phyloP scores from a whole-genome alignment of 2,888 invertebrate genomes.

The Eristalis tenax region DNA sequence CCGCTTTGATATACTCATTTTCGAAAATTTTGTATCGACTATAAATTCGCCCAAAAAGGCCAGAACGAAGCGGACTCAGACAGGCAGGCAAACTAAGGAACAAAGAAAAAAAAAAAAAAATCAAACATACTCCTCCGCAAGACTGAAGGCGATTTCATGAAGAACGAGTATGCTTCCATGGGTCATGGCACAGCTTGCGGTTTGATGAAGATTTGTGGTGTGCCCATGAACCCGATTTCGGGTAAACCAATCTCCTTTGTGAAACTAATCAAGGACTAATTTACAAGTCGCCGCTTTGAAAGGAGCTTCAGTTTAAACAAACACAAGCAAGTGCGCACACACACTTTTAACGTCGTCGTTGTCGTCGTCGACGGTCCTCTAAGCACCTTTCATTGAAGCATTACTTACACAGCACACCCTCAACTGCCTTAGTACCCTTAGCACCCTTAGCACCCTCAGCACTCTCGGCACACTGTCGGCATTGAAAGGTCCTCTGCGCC shows the following conservation, averaged over 20 bases:
- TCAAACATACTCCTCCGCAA: neutral
- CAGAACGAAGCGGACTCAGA: neutral
- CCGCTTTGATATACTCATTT: slow-evolving; percentile 55
- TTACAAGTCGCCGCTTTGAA: slow-evolving; percentile 11
- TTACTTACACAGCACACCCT: slow-evolving; percentile 1
- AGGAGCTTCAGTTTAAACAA: neutral
- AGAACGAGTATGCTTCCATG: neutral
- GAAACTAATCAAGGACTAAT: slow-evolving; percentile 28
- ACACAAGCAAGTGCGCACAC: neutral
- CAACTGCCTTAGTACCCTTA: neutral
- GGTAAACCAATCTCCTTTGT: slow-evolving; percentile 17
- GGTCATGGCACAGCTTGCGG: slow-evolving; percentile 24
- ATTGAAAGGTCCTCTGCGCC: slow-evolving; percentile 18
- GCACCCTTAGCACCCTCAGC: neutral
- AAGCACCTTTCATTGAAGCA: slow-evolving; percentile 28
- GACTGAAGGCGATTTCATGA: neutral
- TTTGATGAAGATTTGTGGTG: slow-evolving; percentile 47
- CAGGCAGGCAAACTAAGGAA: neutral
- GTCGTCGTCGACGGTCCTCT: neutral
- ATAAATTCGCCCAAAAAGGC: slow-evolving; percentile 30
- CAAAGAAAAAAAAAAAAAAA: slow-evolving; percentile 6
- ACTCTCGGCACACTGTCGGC: neutral
- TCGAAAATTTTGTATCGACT: slow-evolving; percentile 36
- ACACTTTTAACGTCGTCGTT: slow-evolving; percentile 4
- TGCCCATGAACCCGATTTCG: slow-evolving; percentile 22